phyloP scores from a whole-genome alignment of 1,140 invertebrate species.

The Aradophagus sp. region DNA sequence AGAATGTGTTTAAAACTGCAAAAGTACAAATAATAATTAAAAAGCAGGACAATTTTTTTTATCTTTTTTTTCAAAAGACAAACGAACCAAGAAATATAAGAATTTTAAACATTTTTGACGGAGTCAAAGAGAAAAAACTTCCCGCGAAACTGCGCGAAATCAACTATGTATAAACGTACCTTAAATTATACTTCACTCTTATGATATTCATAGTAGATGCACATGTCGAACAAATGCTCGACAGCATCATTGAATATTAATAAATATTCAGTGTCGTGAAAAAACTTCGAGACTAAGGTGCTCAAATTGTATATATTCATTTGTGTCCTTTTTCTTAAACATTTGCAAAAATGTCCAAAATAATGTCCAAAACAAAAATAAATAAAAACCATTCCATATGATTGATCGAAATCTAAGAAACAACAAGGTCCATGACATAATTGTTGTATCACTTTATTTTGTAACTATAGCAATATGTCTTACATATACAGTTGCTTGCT shows the following conservation, averaged over 20 bases:
- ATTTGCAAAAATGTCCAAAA: too few species aligned
- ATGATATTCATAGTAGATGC: conserved; percentile 27
- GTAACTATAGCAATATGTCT: conserved; percentile 59
- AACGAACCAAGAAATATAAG: conserved; percentile 15
- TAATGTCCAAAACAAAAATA: too few species aligned
- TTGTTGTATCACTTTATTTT: conserved; percentile 59
- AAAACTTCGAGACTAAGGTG: too few species aligned
- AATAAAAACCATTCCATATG: too few species aligned
- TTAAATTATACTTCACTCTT: conserved; percentile 29
- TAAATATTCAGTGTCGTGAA: conserved; percentile 29
- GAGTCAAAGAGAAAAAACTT: too few species aligned
- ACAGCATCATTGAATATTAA: conserved; percentile 37
- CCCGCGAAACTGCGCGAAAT: too few species aligned
- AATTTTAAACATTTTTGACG: conserved; percentile 29
- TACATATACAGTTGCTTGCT: conserved; percentile 58
- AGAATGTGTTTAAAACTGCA: conserved; percentile 30
- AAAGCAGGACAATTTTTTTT: too few species aligned
- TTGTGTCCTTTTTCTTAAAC: too few species aligned
- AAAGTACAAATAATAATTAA: too few species aligned
- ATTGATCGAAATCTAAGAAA: too few species aligned
- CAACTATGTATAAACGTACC: conserved; percentile 33
- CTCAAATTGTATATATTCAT: too few species aligned
- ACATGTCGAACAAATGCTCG: conserved; percentile 37
- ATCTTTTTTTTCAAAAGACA: too few species aligned
- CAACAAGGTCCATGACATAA: conserved; percentile 46